Base-by-base conservation (phyloP, 2,797 vertebrate genomes). In the Scyliorhinus canicula region DNA sequence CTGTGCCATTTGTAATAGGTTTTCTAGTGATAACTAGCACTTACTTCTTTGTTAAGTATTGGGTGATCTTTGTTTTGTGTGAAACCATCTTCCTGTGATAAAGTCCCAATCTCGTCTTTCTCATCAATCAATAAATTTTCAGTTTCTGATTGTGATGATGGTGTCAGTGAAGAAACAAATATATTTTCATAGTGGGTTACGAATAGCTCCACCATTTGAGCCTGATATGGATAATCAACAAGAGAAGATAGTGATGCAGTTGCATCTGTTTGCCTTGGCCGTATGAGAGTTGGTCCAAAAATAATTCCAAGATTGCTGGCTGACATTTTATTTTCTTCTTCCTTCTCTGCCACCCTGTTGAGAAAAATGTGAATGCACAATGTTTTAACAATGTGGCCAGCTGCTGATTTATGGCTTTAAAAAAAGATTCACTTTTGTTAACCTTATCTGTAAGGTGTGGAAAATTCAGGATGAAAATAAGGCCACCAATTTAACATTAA, bases 271-370 rank as follows among this genome's bases (percentile, higher is more conserved):
- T 98, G 98, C 65, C 98, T 97, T 0, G 98, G 98, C 95, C 98
- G 98, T 91, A 99, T 97, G 95, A 99, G 97, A 1, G 98, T 99
- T 84, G 99, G 99, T 85, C 99, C 99, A 95, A 99, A 99, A 97
- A 99, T 99, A 65, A 99, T 98, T 9, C 98, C 99, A 96, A 99
- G 97, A 96, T 99, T 99, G 96, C 98, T 99, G 21, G 98, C 98
- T 0, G 98, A 99, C 99, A 99, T 99, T 96, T 99, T 99, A 96
- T 99, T 99, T 97, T 99, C 99, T 95, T 99, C 98, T 0, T 97
- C 98, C 93, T 99, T 98, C 95, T 99, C 98, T 0, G 97, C 97
- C 91, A 99, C 99, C 96, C 99, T 99, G 97, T 44, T 95, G 6
- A n/a, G 79, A 12, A 71, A 82, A 0, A 40, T 44, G 65, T 4